phyloP scores from a whole-genome alignment of 64 coral and sea anemone species.

The Actinia equina region DNA sequence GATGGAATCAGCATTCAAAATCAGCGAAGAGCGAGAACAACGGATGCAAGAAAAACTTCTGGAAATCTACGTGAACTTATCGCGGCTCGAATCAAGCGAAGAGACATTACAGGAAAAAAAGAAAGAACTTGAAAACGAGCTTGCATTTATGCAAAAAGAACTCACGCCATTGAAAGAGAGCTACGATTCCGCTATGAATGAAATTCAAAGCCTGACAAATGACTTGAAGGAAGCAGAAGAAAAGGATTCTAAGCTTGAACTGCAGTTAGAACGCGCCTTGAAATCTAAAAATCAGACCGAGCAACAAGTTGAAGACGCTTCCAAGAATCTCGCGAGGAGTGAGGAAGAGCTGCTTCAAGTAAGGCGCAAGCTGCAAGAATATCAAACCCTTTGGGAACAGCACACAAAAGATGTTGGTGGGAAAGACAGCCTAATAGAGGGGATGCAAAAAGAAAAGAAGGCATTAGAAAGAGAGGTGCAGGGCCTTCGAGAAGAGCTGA shows the following conservation, averaged over 20 bases:
- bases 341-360: constrained; percentile 81
- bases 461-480: constrained; percentile 74
- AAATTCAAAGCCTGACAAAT: constrained; percentile 57
- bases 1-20: constrained; percentile 55
- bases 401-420: constrained; percentile 65
- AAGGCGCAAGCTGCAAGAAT: constrained; percentile 84
- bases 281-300: constrained; percentile 72
- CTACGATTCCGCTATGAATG: constrained; percentile 65
- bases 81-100: constrained; percentile 77
- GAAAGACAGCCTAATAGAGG: constrained; percentile 80
- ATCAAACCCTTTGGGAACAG: constrained; percentile 77
- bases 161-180: constrained; percentile 76
- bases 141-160: constrained; percentile 77
- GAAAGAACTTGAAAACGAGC: constrained; percentile 82
- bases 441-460: constrained; percentile 81
- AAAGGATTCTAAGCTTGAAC: constrained; percentile 64
- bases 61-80: constrained; percentile 65
- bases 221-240: constrained; percentile 65
- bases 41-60: constrained; percentile 70
- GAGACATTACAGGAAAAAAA: constrained; percentile 89
- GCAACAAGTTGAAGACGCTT: constrained; percentile 64
- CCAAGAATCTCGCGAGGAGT: constrained; percentile 49
- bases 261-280: constrained; percentile 69
- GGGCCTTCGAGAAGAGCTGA: constrained; percentile 73
- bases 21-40: constrained; percentile 63